Base-by-base conservation (phyloP, 2,797 vertebrate genomes). In the Amblyraja radiata region DNA sequence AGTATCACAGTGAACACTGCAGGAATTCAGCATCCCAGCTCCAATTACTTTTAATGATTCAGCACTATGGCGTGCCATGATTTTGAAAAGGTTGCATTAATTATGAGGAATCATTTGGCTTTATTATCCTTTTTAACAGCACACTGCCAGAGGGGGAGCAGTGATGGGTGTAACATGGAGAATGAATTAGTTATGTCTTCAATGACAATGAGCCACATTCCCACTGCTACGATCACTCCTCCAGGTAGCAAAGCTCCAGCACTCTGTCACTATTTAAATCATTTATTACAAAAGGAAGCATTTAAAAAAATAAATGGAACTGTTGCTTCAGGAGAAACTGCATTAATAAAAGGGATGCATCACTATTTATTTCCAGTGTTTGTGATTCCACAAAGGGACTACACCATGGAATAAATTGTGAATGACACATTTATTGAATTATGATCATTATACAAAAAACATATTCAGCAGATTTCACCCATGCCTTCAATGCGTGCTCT, bases 51-150 rank as follows among this genome's bases (percentile, higher is more conserved):
- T 68, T 88, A 68, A 88, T 91, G 90, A 46, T 0, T 91, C 88
- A 25, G 32, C 90, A 74, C 13, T 68, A 18, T n/a, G 36, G 9
- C 68, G 14, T 91, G 90, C 11, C 36, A 28, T 54, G 39, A 74
- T 74, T 36, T 91, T 74, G 39, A 46, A 74, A 91, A 91, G 90
- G 68, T 74, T 71, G 39, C 36, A 74, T 91, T 74, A 74, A 91
- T 91, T 91, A 73, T 73, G 68, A 54, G 90, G 68, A 39, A 46
- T 74, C 21, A 91, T 91, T 74, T 74, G 32, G 36, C 23, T 74
- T 91, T 23, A 91, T 91, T 91, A 74, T 10, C 10, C 36, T 9
- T 74, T 73, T 74, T 74, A 91, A 74, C 90, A 91, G 68, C 21
- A 28, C 90, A 74, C 90, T 74, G 68, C 68, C 68, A 71, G 65